A percentile compares a stretch with the other conserved stretches of the same genome.
Conservation (phyloP, 1,140 invertebrate species). For the Euura saliciscinereae region DNA sequence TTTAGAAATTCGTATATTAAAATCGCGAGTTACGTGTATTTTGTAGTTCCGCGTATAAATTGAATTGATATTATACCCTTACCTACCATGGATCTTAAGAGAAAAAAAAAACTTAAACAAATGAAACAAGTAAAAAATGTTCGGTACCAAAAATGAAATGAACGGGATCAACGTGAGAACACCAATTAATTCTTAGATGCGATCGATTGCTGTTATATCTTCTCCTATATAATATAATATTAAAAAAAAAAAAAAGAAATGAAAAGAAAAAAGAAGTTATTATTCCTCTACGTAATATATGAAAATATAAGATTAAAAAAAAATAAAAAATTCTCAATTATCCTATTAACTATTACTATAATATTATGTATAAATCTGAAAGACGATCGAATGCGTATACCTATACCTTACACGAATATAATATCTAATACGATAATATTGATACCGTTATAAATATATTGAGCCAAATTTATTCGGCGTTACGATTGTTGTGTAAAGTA, state of each 20-base stretch:
- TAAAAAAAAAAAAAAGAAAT: not conserved
- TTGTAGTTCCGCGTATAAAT: too few species aligned
- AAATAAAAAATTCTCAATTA: not conserved
- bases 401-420: not conserved
- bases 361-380: not conserved
- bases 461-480: not conserved
- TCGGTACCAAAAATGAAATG: constrained; percentile 26
- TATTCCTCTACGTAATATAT: not conserved
- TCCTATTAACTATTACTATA: not conserved
- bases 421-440: not conserved
- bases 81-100: too few species aligned
- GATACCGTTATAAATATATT: too few species aligned
- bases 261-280: not conserved
- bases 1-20: too few species aligned
- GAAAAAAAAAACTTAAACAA: not conserved
- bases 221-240: not conserved
- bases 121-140: not conserved
- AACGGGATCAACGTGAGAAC: constrained; percentile 61
- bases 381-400: not conserved
- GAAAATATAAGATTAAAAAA: too few species aligned
- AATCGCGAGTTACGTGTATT: too few species aligned
- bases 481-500: not conserved
- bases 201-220: constrained; percentile 49
- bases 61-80: too few species aligned
- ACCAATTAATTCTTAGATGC: constrained; percentile 60